A percentile compares a stretch with the other conserved stretches of the same genome.
Evolutionary conservation across 2,888 invertebrate species (phyloP).

Genomic region (Lasioglossum malachurum): DNA sequence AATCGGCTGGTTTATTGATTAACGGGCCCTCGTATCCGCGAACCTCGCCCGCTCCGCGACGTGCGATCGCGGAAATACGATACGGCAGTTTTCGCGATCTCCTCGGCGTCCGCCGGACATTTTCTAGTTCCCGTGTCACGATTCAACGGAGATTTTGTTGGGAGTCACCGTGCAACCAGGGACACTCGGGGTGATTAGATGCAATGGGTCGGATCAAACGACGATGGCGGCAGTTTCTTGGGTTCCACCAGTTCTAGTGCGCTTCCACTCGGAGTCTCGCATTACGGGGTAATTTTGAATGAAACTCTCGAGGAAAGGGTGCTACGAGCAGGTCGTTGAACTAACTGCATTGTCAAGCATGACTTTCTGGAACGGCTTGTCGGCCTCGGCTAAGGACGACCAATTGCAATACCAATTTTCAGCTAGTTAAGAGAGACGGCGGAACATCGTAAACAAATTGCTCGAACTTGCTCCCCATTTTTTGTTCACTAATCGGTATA

Average conservation of each 20-base stretch:
- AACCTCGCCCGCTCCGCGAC: not conserved
- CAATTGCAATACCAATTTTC: not conserved
- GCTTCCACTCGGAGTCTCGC: constrained; percentile 28
- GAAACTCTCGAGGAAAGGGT: constrained; percentile 35
- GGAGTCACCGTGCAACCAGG: not conserved
- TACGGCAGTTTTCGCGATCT: not conserved
- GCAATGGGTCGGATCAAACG: constrained; percentile 51
- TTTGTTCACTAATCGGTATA: not conserved
- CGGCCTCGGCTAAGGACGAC: not conserved
- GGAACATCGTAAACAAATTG: not conserved
- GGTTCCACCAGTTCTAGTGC: not conserved
- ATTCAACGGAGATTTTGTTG: constrained; percentile 13
- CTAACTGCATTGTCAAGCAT: constrained; percentile 8
- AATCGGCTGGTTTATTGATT: constrained; percentile 28
- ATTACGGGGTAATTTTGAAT: constrained; percentile 42
- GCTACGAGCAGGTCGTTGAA: constrained; percentile 18
- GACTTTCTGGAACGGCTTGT: not conserved
- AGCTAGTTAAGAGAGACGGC: constrained; percentile 16
- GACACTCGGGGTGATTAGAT: constrained; percentile 41
- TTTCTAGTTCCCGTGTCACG: not conserved
- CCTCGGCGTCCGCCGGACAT: not conserved
- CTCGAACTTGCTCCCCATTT: not conserved
- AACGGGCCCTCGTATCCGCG: not conserved
- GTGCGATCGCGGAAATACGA: not conserved
- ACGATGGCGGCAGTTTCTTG: constrained; percentile 36